Conservation (phyloP, 2,797 vertebrate species). For the Coranthus polyacanthus region DNA sequence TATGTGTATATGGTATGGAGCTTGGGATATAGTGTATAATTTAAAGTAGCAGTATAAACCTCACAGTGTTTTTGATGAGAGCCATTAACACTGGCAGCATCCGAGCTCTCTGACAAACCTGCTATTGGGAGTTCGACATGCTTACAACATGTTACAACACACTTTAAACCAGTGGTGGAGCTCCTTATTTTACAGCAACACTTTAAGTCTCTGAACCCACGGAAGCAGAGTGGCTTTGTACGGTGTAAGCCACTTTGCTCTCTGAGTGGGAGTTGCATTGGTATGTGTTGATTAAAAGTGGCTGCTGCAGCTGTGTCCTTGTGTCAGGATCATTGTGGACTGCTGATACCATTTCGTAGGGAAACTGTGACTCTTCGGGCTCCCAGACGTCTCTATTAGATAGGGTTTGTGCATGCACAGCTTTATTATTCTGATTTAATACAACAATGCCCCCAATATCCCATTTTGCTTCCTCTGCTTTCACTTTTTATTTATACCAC, state of each 20-base stretch:
- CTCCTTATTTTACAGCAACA: conserved; percentile 53
- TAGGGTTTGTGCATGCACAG: conserved; percentile 76
- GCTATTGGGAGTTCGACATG: conserved; percentile 53
- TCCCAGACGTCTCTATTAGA: conserved; percentile 81
- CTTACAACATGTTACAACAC: conserved; percentile 57
- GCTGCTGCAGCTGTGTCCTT: conserved; percentile 80
- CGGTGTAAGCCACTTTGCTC: conserved; percentile 63
- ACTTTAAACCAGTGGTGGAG: conserved; percentile 41
- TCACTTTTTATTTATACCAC: conserved; percentile 83
- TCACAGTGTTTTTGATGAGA: not conserved
- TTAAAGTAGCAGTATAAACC: conserved; percentile 35
- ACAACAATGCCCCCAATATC: conserved; percentile 79
- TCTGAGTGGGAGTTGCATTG: conserved; percentile 59
- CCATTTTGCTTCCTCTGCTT: conserved; percentile 78
- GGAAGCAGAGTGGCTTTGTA: conserved; percentile 44
- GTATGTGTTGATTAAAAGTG: conserved; percentile 80
- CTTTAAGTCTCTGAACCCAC: conserved; percentile 31
- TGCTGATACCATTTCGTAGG: conserved; percentile 37
- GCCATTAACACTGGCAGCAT: conserved; percentile 34
- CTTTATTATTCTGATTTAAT: conserved; percentile 87
- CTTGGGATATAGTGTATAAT: conserved; percentile 9
- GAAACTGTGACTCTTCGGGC: conserved; percentile 36
- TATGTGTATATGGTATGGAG: not conserved
- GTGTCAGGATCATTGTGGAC: conserved; percentile 53
- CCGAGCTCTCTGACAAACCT: conserved; percentile 27